phyloP scores from a whole-genome alignment of 2,888 invertebrate genomes.

The Priocnemis perturbator region DNA sequence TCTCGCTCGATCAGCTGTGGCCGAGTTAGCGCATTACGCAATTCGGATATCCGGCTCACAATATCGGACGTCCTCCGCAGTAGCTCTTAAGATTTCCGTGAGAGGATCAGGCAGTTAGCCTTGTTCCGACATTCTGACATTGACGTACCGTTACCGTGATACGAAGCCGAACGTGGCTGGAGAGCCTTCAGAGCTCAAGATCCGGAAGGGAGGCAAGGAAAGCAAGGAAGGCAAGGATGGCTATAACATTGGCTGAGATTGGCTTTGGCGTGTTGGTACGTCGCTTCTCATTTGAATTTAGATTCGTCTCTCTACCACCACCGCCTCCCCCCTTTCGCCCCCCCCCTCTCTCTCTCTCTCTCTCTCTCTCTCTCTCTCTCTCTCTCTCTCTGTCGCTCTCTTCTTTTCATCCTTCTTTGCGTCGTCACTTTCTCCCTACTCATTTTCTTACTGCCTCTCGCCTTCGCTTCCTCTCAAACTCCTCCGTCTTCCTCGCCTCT shows the following conservation, averaged over 20 bases:
- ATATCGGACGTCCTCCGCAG: constrained; percentile 17
- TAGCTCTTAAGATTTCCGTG: constrained; percentile 42
- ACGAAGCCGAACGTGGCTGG: constrained; percentile 33
- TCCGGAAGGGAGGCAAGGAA: constrained; percentile 21
- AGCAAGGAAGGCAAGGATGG: constrained; percentile 50
- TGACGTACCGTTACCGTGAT: constrained; percentile 59
- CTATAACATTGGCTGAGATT: constrained; percentile 66
- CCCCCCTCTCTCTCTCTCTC: too few relatives aligned
- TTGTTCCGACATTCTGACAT: constrained; percentile 50
- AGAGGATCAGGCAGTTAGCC: constrained; percentile 46
- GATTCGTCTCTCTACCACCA: constrained; percentile 63
- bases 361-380: too few relatives aligned
- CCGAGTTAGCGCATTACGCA: constrained; percentile 3
- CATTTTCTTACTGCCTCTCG: constrained; percentile 5
- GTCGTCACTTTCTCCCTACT: background rate
- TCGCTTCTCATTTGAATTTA: constrained; percentile 72
- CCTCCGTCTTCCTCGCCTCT: constrained; percentile 7
- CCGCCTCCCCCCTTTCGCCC: too few relatives aligned
- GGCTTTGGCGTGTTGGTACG: constrained; percentile 62
- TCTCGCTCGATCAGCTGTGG: constrained; percentile 3
- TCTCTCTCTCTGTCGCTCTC: constrained; percentile 21
- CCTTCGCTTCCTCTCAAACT: background rate
- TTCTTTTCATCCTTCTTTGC: constrained; percentile 2
- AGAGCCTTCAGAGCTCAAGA: constrained; percentile 28
- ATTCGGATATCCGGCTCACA: constrained; percentile 32